Percentiles rank a stretch among this genome's conserved stretches.
Evolutionary conservation across 2,113 vertebrate species (phyloP).

Genomic region (Semnopithecus entellus): DNA sequence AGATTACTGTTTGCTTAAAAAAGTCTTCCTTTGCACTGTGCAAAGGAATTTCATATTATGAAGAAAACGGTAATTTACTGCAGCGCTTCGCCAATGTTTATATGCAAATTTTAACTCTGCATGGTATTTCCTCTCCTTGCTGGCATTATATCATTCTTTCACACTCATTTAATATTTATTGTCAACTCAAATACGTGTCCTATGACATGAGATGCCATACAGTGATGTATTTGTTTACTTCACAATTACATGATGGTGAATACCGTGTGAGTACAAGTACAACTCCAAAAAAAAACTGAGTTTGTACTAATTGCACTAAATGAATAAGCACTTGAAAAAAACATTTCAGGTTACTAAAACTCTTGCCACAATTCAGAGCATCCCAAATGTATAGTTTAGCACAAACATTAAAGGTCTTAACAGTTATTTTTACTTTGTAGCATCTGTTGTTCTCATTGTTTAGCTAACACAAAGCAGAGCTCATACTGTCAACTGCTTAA

Average conservation of each 20-base stretch:
- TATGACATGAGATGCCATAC: neutral
- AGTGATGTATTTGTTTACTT: neutral
- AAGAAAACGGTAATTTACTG: slow-evolving; percentile 34
- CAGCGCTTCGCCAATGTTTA: neutral
- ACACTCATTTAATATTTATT: neutral
- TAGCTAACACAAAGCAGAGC: neutral
- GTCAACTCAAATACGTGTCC: neutral
- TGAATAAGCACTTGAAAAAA: neutral
- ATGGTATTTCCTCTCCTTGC: neutral
- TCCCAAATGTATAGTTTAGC: neutral
- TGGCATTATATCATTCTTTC: neutral
- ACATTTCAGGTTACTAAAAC: neutral
- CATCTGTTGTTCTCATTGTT: neutral
- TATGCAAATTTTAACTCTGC: neutral
- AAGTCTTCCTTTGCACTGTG: neutral
- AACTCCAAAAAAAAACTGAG: neutral
- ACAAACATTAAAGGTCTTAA: neutral
- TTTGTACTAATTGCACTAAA: neutral
- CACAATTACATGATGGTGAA: neutral
- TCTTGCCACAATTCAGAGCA: neutral
- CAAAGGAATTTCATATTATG: neutral
- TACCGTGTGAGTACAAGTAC: neutral
- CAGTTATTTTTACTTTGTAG: neutral
- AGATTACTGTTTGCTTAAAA: slow-evolving; percentile 25
- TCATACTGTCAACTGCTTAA: fast-evolving